Evolutionary conservation across 2,113 vertebrate genomes (phyloP), one percentile per base, ranked within the genome.

Genomic region (Stegastes partitus): DNA sequence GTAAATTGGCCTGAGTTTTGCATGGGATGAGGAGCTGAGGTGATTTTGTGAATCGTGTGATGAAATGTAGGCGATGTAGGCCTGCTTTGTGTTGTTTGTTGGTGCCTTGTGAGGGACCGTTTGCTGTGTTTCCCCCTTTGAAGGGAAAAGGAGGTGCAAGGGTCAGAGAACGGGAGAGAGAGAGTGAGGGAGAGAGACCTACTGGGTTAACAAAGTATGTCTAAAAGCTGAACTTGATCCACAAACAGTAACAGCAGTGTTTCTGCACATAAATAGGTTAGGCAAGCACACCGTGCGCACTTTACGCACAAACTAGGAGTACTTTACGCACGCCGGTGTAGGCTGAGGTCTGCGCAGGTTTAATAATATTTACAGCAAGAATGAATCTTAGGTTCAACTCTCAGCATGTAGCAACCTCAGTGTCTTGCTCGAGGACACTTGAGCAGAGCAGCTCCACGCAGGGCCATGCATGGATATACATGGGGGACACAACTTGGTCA

Each of bases 171-270:
- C 34, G 59, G 51, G 84, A 53, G 80, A 39, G 77, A 45, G 50
- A 26, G 49, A 49, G 68, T 37, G 69, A 58, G 56, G 50, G 61
- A 58, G 73, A 59, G 82, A 19, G 34, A 26, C 11, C 62, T 21
- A 28, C 2, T 15, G 67, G 34, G 34, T 71, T 87, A 85, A 88
- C 91, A 91, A 90, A 91, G 87, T 88, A 89, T 87, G 87, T 90
- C 89, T 82, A 90, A 92, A 92, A 90, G 85, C 86, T 91, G 87
- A 92, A 92, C 90, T 90, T 92, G 87, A 93, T 87, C 74, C 68
- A 76, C 78, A 79, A 84, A 79, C 84, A 72, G 34, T 71, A 51
- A 34, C 53, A 64, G 54, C 61, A 37, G 58, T 74, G 71, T 69
- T 62, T 78, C 49, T 63, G 64, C 55, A 15, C 73, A 21, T 79